Conservation (phyloP, 2,888 invertebrate species). For the Yponomeuta plumbellus region DNA sequence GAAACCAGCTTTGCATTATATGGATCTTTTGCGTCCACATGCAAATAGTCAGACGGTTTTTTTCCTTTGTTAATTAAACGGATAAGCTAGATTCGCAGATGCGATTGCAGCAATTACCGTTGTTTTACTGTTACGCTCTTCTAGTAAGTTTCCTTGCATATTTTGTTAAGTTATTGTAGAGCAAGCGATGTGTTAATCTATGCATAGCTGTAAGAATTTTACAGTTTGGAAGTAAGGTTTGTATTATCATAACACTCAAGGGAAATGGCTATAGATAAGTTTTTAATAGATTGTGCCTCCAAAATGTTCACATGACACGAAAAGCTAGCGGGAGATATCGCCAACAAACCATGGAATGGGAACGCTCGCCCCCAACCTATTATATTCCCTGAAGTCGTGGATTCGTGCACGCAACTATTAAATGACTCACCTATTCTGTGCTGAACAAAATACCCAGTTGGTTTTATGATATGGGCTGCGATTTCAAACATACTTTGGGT, state of each 20-base stretch:
- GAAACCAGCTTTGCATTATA: slow-evolving; percentile 19
- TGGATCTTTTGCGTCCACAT: slow-evolving; percentile 8
- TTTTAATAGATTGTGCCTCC: slow-evolving; percentile 11
- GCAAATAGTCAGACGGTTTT: slow-evolving; percentile 16
- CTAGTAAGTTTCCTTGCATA: not conserved
- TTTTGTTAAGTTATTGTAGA: not conserved
- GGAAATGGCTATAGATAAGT: slow-evolving; percentile 8
- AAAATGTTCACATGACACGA: slow-evolving; percentile 11
- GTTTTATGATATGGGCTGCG: slow-evolving; percentile 3
- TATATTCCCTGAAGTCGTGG: slow-evolving; percentile 6
- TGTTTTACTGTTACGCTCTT: slow-evolving; percentile 3
- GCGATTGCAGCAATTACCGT: slow-evolving; percentile 14
- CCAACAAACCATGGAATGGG: slow-evolving; percentile 11
- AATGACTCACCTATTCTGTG: not conserved
- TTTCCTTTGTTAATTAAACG: slow-evolving; percentile 22
- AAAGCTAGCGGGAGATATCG: slow-evolving; percentile 13
- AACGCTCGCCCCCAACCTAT: slow-evolving; percentile 9
- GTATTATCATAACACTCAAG: not conserved
- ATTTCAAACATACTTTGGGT: not conserved
- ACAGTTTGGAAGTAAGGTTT: not conserved
- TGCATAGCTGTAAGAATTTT: not conserved
- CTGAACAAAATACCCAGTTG: not conserved
- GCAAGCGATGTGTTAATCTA: slow-evolving; percentile 6
- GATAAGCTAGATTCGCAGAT: slow-evolving; percentile 10
- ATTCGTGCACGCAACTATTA: slow-evolving; percentile 4